Evolutionary conservation across 2,888 invertebrate genomes (phyloP).

Genomic region (Lasioglossum oenotherae): DNA sequence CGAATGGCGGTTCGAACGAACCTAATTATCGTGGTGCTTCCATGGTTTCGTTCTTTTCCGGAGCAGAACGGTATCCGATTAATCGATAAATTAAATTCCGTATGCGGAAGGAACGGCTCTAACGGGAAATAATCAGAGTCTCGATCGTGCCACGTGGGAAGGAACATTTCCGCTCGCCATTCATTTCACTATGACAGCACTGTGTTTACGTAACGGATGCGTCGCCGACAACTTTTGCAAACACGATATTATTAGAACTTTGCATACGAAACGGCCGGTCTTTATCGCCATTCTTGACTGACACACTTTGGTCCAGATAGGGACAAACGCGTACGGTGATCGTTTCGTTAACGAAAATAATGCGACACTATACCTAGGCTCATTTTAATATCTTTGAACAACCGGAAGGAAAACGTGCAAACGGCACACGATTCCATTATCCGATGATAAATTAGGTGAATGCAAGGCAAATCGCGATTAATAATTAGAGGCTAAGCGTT

Average conservation of each 20-base stretch:
- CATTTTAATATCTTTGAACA: not conserved
- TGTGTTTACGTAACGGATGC: conserved; percentile 46
- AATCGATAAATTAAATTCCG: conserved; percentile 56
- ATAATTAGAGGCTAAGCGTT: conserved; percentile 40
- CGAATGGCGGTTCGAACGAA: conserved; percentile 48
- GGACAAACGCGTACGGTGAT: not conserved
- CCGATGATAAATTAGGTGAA: conserved; percentile 43
- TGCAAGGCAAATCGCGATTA: conserved; percentile 30
- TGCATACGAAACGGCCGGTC: not conserved
- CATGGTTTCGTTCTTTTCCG: conserved; percentile 53
- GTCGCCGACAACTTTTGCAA: not conserved
- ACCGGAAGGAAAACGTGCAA: not conserved
- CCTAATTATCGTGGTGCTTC: conserved; percentile 50
- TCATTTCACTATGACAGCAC: conserved; percentile 33
- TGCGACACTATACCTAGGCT: not conserved
- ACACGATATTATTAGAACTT: not conserved
- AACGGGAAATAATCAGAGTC: conserved; percentile 52
- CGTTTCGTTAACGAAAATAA: not conserved
- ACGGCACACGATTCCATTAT: not conserved
- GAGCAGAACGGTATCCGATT: conserved; percentile 55
- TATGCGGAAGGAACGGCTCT: conserved; percentile 53
- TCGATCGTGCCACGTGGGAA: conserved; percentile 47
- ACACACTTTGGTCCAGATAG: not conserved
- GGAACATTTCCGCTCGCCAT: conserved; percentile 55
- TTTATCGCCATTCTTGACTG: not conserved